Evolutionary conservation across 1,140 invertebrate genomes (phyloP), one percentile per base, ranked within the genome.

Genomic region (Musca domestica): DNA sequence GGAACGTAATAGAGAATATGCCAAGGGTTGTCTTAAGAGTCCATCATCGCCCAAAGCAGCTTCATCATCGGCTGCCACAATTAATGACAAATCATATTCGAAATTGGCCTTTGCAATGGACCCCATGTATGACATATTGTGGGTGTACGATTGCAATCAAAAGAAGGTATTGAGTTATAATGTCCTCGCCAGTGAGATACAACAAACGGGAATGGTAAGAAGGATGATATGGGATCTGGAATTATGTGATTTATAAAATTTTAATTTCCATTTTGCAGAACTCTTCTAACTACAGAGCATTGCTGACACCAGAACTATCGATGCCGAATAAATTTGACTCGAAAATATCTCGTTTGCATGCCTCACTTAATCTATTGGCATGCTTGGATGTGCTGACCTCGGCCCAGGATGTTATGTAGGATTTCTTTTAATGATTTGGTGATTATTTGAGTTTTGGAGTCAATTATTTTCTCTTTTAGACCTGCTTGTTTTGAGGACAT

Each of bases 381-480:
- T 96, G 93, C 81, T 84, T 98, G 72, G 95, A 98, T 76, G 95
- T 94, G 0, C 83, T 97, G 6, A 94, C 92, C 1, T 88, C 90
- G 65, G 90, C 90, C 0, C 89, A 95, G 76, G 89, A 92, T 74
- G 86, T 89, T 52, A 91, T 90, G 78, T 84, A 77, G 69, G 70
- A 72, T 23, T n/a, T n/a, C n/a, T n/a, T n/a, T n/a, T n/a, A n/a
- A n/a, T n/a, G n/a, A n/a, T n/a, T n/a, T n/a, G n/a, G n/a, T n/a
- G n/a, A n/a, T n/a, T n/a, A 65, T 58, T 64, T 14, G 9, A 46
- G 19, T 22, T 2, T 30, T 19, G n/a, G n/a, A 15, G 3, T 22
- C 25, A 61, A 30, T 49, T 27, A 56, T 10, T 17, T 63, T 64
- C 20, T 30, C 15, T 68, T 52, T 25, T 48, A 74, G 72, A 12